Percentiles rank a stretch among this genome's conserved stretches.
Evolutionary conservation across 2,888 invertebrate species (phyloP).

Genomic region (Bedellia somnulentella): DNA sequence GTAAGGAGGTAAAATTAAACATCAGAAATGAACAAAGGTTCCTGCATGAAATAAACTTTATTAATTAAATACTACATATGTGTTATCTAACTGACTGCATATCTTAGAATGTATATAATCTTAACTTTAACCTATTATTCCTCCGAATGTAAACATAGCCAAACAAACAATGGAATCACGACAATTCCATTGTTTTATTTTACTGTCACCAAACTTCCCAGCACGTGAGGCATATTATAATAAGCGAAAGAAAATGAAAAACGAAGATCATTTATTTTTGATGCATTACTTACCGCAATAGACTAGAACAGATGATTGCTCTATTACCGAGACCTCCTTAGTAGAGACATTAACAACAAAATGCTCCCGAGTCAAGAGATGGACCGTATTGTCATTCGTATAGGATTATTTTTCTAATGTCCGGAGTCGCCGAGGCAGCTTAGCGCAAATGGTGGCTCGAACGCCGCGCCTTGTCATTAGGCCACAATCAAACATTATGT

Average conservation of each 20-base stretch:
- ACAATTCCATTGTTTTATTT: too few relatives aligned
- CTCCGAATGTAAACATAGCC: too few relatives aligned
- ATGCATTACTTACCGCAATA: slow-evolving; percentile 52
- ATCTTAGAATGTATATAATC: too few relatives aligned
- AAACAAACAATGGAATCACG: too few relatives aligned
- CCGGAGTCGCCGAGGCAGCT: too few relatives aligned
- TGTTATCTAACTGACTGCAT: too few relatives aligned
- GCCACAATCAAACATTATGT: slow-evolving; percentile 57
- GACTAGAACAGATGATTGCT: slow-evolving; percentile 58
- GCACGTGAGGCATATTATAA: too few relatives aligned
- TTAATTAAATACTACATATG: too few relatives aligned
- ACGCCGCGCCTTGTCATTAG: slow-evolving; percentile 58
- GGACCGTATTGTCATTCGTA: slow-evolving; percentile 30
- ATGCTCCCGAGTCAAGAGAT: slow-evolving; percentile 13
- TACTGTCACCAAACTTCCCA: too few relatives aligned
- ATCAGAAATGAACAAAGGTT: neutral
- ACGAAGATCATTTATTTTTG: slow-evolving; percentile 48
- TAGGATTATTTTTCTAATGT: too few relatives aligned
- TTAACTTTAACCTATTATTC: too few relatives aligned
- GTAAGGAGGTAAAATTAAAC: too few relatives aligned
- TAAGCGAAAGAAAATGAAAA: slow-evolving; percentile 47
- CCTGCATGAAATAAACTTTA: neutral
- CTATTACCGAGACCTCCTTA: slow-evolving; percentile 60
- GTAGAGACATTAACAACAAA: slow-evolving; percentile 39
- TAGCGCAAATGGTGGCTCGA: slow-evolving; percentile 45